A percentile compares a stretch with the other conserved stretches of the same genome.
Conservation (phyloP, 2,113 vertebrate genomes). For the Zeus faber region DNA sequence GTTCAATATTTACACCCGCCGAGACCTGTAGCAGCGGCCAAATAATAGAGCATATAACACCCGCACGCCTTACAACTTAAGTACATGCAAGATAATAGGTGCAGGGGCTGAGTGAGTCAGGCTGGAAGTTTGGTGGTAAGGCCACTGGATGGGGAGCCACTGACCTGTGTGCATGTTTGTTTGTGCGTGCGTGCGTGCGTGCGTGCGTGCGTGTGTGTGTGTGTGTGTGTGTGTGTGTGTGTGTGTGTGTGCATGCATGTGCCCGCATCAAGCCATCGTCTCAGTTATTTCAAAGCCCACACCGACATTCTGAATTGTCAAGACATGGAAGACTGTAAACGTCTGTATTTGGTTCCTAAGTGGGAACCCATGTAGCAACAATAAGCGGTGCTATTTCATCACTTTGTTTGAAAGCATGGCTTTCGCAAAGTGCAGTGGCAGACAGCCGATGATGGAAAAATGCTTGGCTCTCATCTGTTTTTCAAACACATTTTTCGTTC, state of each 20-base stretch:
- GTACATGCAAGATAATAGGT: constrained; percentile 82
- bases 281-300: too few relatives aligned
- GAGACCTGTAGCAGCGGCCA: constrained; percentile 74
- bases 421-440: constrained; percentile 39
- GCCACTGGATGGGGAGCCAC: constrained; percentile 74
- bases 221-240: constrained; percentile 5
- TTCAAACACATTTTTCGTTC: constrained; percentile 25
- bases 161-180: constrained; percentile 68
- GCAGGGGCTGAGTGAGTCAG: constrained; percentile 61
- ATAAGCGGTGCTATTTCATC: constrained; percentile 43
- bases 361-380: constrained; percentile 22
- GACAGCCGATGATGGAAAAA: constrained; percentile 56
- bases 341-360: constrained; percentile 45
- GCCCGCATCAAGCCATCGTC: too few relatives aligned
- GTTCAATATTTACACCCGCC: constrained; percentile 82
- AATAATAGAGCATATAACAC: constrained; percentile 79
- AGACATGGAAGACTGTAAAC: constrained; percentile 34
- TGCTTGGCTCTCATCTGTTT: constrained; percentile 45
- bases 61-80: constrained; percentile 84
- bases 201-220: constrained; percentile 22
- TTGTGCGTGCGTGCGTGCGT: constrained; percentile 51
- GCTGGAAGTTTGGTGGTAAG: constrained; percentile 78
- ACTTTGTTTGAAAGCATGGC: constrained; percentile 34
- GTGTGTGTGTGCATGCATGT: background rate
- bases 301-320: too few relatives aligned